A percentile compares a stretch with the other conserved stretches of the same genome.
phyloP scores from a whole-genome alignment of 2,113 vertebrate genomes.

The Sebastes fasciatus region DNA sequence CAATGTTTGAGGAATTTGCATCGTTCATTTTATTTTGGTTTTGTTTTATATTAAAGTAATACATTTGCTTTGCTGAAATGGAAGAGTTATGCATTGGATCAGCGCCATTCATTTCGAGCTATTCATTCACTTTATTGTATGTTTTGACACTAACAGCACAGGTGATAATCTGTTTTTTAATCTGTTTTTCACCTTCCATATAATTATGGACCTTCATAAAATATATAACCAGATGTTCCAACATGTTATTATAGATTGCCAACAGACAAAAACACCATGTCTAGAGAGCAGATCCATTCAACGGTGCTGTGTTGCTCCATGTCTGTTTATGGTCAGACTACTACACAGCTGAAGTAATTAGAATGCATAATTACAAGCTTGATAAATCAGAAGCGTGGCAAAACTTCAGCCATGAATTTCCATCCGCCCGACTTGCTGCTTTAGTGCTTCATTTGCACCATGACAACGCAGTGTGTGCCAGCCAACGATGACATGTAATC shows the following conservation, averaged over 20 bases:
- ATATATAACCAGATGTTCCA: not conserved
- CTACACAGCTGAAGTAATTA: slow-evolving; percentile 41
- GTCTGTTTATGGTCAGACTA: slow-evolving; percentile 22
- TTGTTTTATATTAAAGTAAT: not conserved
- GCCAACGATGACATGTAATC: slow-evolving; percentile 18
- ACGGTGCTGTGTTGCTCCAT: not conserved
- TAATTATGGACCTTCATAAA: not conserved
- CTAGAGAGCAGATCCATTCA: slow-evolving; percentile 1
- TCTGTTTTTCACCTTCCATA: not conserved
- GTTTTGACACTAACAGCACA: not conserved
- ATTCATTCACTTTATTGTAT: not conserved
- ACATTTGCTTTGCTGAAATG: not conserved
- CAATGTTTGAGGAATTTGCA: not conserved
- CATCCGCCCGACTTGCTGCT: slow-evolving; percentile 51
- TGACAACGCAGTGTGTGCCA: not conserved
- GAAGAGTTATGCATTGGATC: not conserved
- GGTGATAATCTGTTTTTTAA: no score
- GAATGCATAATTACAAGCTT: slow-evolving; percentile 44
- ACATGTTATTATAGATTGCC: not conserved
- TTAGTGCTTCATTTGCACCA: slow-evolving; percentile 28
- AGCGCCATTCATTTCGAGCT: not conserved
- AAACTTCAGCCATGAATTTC: slow-evolving; percentile 52
- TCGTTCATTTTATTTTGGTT: not conserved
- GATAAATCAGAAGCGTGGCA: slow-evolving; percentile 29
- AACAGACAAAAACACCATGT: not conserved